Base-by-base conservation (phyloP, 2,888 invertebrate genomes). In the Maniola hyperantus region DNA sequence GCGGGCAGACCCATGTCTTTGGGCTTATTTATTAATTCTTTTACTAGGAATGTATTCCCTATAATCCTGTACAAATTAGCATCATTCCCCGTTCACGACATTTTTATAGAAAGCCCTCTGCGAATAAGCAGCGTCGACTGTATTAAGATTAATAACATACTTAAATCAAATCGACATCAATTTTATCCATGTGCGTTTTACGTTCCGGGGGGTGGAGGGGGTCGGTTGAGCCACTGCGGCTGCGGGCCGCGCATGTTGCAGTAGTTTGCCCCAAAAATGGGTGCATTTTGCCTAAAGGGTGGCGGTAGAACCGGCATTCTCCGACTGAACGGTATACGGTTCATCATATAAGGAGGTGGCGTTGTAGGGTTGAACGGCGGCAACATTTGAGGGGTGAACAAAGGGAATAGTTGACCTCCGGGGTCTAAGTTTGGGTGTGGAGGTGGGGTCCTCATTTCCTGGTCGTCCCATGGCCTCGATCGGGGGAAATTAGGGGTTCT, bases 191-290 rank as follows among this genome's bases (percentile, higher is more conserved):
- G 36, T 46, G 36, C 54, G 39, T 33, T 73, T 82, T 90, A 91
- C 34, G 90, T 90, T 50, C 89, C 89, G 6, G 89, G 91, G 0
- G 91, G 91, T 0, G 90, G 91, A 0, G 90, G 91, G 5, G 87
- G 84, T 2, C 79, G 83, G 55, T 80, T 83, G 63, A 79, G 74
- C 88, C 90, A 89, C 70, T 83, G 88, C 2, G 87, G 83, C 0
- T 77, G 83, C 0, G 82, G 74, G 0, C 80, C 82, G 6, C 80
- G 63, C 73, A 81, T 71, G 65, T 72, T 78, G 73, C 85, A 83
- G 74, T 75, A 85, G 70, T 75, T 79, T 5, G 85, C 73, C 6
- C 84, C 85, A 69, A 88, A 85, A 2, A 84, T 70, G 0, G 87
- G 85, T 57, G 76, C 69, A 57, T 77, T 80, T 60, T 79, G 82